A percentile compares a stretch with the other conserved stretches of the same genome.
These are phyloP conservation scores for Pandemis heparana DNA, from an alignment of 2,888 invertebrate genomes.

Conservation along the genomic window DNA sequence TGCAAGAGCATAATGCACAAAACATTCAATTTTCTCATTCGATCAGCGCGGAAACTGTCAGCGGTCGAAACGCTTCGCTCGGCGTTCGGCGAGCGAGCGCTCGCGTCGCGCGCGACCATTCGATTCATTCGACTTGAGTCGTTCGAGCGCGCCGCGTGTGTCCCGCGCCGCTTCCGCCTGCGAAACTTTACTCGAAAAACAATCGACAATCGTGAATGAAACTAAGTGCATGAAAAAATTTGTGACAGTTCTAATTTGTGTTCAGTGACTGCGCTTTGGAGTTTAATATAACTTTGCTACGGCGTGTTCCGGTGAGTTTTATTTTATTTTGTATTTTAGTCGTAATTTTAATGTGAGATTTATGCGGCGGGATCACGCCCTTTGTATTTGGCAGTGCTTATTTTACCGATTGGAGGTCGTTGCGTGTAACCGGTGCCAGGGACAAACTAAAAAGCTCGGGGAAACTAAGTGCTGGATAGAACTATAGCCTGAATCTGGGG, in stretches of 20 bases:
- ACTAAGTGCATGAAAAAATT: conserved; percentile 66
- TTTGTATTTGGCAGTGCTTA: conserved; percentile 46
- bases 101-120: conserved; percentile 26
- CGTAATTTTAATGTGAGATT: conserved; percentile 74
- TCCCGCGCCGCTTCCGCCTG: conserved; percentile 59
- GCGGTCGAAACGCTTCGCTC: conserved; percentile 39
- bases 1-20: conserved; percentile 60
- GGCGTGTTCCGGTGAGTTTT: conserved; percentile 80
- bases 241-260: conserved; percentile 72
- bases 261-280: conserved; percentile 75
- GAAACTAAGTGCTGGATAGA: not conserved
- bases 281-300: conserved; percentile 78
- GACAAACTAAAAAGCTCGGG: not conserved
- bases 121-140: conserved; percentile 70
- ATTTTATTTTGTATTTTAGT: conserved; percentile 62
- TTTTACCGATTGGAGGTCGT: conserved; percentile 73
- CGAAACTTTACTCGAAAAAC: conserved; percentile 73
- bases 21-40: conserved; percentile 66
- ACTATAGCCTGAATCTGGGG: not conserved
- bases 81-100: conserved; percentile 32
- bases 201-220: conserved; percentile 70
- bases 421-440: not conserved
- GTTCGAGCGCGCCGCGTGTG: conserved; percentile 67
- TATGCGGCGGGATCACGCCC: conserved; percentile 71
- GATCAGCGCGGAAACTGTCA: conserved; percentile 57